Base-by-base conservation (phyloP, 2,888 invertebrate species). In the Fabriciana adippe region DNA sequence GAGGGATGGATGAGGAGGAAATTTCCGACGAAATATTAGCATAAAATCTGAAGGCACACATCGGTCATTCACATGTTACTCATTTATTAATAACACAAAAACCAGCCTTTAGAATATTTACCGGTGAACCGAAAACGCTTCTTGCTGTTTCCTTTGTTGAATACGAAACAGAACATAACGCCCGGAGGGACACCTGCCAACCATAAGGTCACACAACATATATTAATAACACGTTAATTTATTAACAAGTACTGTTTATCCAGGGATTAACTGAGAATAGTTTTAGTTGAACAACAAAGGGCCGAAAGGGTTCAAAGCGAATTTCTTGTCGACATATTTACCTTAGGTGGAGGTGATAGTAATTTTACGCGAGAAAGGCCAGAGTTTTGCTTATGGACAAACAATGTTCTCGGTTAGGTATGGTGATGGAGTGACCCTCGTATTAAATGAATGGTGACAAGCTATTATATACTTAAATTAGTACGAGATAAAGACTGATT, bases 241-340 rank as follows among this genome's bases (percentile, higher is more conserved):
- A 92, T 91, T 90, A 92, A 91, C 91, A 88, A 90, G 87, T 87
- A 86, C 87, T 92, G 92, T 92, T 91, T 92, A 91, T 90, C 89
- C 90, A 85, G 87, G 89, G 92, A 92, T 92, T 91, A 92, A 87
- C 91, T 87, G 90, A 85, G 90, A 92, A 92, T 92, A 92, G 92
- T 92, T 92, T 91, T 89, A 91, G 92, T 91, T 89, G 88, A 86
- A 92, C 90, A 92, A 92, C 92, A 92, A 92, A 92, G 92, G 91
- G 82, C 85, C 80, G 82, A 83, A 87, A 90, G 92, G 92, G 92
- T 92, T 92, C 92, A 92, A 92, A 92, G 92, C 89, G 88, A 91
- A 90, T 91, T 91, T 92, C 92, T 92, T 92, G 91, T 85, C 90
- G 88, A 91, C 92, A 92, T 92, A 92, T 92, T 92, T 92, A 92